Evolutionary conservation across 2,888 invertebrate species (phyloP), one percentile per base, ranked within the genome.

Genomic region (Megamerina dolium): DNA sequence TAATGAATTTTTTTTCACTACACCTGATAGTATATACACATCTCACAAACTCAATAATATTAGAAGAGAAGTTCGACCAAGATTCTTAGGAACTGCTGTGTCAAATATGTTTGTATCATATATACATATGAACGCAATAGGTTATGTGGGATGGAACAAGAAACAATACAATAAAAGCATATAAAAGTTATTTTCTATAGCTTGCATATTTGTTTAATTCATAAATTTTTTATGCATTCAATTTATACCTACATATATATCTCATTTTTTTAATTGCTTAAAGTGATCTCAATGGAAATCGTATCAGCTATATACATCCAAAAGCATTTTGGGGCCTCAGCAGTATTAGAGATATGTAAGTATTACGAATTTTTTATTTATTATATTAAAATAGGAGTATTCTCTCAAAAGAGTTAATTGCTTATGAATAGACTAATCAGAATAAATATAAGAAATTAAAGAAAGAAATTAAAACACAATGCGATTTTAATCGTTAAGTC

Each of bases 271-370:
- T n/a, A n/a, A 30, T 3, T 20, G 14, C 16, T 45, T 18, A 21
- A 51, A 70, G 70, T 33, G 63, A 67, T 54, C 54, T 70, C 19
- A 60, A 62, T 49, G 58, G 60, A 48, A 78, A 78, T 60, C 56
- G 56, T 32, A 73, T 77, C 44, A 54, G 56, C 17, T 62, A 60
- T 36, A 72, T 79, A 41, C 68, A 73, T 46, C 58, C 68, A 37
- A 59, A 59, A 31, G 73, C 76, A 20, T 77, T 79, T 59, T 59
- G 54, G 41, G 69, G 70, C 52, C 57, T 75, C 32, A 52, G 51
- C 10, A 59, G 69, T 35, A 66, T 79, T 16, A 53, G 63, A 43
- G 76, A 77, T 57, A 64, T 79, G 78, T 79, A 64, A 77, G 75
- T 74, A 65, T 54, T 14, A 21, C 9, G 4, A 18, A 18, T n/a